phyloP scores from a whole-genome alignment of 2,113 vertebrate genomes.

The Telmatochromis sp. region DNA sequence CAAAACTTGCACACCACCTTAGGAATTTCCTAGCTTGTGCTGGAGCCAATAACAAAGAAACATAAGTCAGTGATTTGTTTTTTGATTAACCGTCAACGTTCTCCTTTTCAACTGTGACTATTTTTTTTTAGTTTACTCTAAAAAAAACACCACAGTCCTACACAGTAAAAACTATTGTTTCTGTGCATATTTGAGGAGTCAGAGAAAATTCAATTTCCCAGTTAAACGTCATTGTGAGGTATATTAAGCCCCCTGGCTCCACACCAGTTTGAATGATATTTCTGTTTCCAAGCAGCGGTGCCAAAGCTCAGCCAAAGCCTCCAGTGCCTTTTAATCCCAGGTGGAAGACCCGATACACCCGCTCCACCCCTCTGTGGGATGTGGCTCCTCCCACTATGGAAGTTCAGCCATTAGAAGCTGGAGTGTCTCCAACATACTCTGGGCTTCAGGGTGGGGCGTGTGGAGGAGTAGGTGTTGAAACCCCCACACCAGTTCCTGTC shows the following conservation, averaged over 20 bases:
- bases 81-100: accelerated
- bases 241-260: neutral
- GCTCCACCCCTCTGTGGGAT: neutral
- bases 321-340: neutral
- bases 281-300: neutral
- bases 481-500: neutral
- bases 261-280: neutral
- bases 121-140: neutral
- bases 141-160: accelerated
- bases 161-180: neutral
- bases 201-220: neutral
- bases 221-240: accelerated
- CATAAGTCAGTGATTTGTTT: neutral
- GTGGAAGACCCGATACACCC: neutral
- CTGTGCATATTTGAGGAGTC: neutral
- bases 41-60: neutral
- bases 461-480: neutral
- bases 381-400: neutral
- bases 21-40: neutral
- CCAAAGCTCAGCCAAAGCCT: neutral
- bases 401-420: neutral
- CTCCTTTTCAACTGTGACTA: neutral
- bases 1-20: neutral
- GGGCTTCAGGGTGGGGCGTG: neutral
- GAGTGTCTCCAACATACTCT: neutral